Conservation (phyloP, 2,888 invertebrate species). For the Leptura quadrifasciata region DNA sequence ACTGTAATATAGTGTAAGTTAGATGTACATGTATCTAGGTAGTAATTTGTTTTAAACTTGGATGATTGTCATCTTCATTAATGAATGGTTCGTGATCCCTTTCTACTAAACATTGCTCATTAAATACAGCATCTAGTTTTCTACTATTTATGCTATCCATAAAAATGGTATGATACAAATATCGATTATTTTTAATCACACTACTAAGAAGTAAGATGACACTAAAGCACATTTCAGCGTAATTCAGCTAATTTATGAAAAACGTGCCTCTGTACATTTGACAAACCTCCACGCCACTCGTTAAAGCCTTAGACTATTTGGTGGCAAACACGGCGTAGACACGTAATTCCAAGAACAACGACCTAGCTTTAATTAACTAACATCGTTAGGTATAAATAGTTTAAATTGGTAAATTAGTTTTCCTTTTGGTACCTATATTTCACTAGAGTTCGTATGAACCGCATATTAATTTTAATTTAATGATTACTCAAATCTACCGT, state of each 20-base stretch:
- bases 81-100: too few relatives aligned
- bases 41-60: too few relatives aligned
- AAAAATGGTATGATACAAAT: background rate
- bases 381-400: conserved; percentile 49
- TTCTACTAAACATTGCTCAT: too few relatives aligned
- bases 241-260: background rate
- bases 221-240: background rate
- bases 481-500: background rate
- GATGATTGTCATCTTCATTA: too few relatives aligned
- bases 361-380: conserved; percentile 47
- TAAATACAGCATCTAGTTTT: too few relatives aligned
- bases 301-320: conserved; percentile 36
- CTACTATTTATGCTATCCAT: too few relatives aligned
- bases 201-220: background rate
- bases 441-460: background rate
- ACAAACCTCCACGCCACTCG: conserved; percentile 22
- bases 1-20: too few relatives aligned
- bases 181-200: too few relatives aligned
- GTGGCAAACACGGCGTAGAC: conserved; percentile 41
- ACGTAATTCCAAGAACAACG: conserved; percentile 49
- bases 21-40: too few relatives aligned
- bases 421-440: conserved; percentile 29
- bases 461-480: conserved; percentile 21
- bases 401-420: conserved; percentile 46
- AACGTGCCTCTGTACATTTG: conserved; percentile 18